Percentiles rank a stretch among this genome's conserved stretches.
These are phyloP conservation scores for Chironomus riparius DNA, from an alignment of 2,888 invertebrate genomes.

Conservation along the genomic window DNA sequence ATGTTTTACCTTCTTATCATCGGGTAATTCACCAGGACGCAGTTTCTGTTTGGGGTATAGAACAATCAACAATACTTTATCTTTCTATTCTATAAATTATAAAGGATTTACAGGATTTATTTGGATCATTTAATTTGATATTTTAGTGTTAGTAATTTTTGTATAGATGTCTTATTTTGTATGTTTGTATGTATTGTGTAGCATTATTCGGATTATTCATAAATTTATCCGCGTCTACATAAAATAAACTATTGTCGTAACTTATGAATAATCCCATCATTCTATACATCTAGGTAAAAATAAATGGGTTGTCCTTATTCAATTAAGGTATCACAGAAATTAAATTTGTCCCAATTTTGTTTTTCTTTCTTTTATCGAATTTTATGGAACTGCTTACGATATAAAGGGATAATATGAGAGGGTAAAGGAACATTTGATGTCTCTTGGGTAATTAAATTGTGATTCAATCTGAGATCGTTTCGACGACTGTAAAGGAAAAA, in stretches of 20 bases:
- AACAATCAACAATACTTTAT: background rate
- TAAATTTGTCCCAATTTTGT: background rate
- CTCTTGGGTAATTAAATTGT: too few species aligned
- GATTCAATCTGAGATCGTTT: too few species aligned
- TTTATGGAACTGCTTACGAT: background rate
- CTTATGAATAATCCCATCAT: background rate
- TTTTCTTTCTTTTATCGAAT: background rate
- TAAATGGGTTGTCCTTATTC: background rate
- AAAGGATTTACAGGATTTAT: background rate
- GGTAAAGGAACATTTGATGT: too few species aligned
- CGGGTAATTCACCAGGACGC: conserved; percentile 87
- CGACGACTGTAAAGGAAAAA: too few species aligned
- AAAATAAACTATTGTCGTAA: too few species aligned
- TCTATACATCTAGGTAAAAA: background rate
- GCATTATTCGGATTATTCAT: background rate
- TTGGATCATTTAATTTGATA: background rate
- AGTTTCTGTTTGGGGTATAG: conserved; percentile 50
- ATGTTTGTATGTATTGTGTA: background rate
- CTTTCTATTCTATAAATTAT: background rate
- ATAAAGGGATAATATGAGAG: background rate
- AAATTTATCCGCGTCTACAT: too few species aligned
- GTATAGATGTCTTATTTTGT: background rate
- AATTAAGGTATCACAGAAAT: conserved; percentile 3
- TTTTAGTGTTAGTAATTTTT: background rate
- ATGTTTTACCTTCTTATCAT: conserved; percentile 80